Evolutionary conservation across 2,797 vertebrate species (phyloP).

Genomic region (Gambelia wislizenii): DNA sequence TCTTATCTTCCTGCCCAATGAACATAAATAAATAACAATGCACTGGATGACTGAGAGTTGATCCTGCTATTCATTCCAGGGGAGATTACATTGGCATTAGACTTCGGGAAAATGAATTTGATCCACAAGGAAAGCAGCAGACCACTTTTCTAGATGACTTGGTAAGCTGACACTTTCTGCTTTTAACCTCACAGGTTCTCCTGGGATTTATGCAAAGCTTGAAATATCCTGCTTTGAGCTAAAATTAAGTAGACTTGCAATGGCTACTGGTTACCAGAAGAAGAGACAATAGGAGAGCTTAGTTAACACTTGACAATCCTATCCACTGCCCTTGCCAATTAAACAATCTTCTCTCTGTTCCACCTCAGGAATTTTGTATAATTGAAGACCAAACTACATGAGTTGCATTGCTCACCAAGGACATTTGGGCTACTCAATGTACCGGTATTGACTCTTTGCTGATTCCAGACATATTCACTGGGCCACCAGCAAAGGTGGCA

Average conservation of each 20-base stretch:
- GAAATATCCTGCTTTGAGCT: constrained; percentile 3
- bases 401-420: neutral
- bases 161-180: constrained; percentile 76
- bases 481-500: neutral
- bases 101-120: constrained; percentile 87
- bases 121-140: constrained; percentile 84
- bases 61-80: constrained; percentile 77
- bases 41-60: constrained; percentile 23
- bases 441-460: neutral
- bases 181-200: constrained; percentile 24
- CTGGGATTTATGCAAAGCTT: constrained; percentile 6
- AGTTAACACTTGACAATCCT: neutral
- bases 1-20: neutral
- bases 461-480: neutral
- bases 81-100: constrained; percentile 86
- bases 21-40: neutral
- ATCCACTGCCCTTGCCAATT: neutral
- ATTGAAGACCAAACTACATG: neutral
- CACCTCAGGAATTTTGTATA: neutral
- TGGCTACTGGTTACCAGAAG: neutral
- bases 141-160: constrained; percentile 85
- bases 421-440: neutral
- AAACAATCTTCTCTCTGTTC: neutral
- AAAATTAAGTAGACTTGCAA: constrained; percentile 25
- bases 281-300: neutral